Percentiles rank a stretch among this genome's conserved stretches.
These are phyloP conservation scores for Coptodon rendalli DNA, from an alignment of 2,113 vertebrate genomes.

Conservation along the genomic window DNA sequence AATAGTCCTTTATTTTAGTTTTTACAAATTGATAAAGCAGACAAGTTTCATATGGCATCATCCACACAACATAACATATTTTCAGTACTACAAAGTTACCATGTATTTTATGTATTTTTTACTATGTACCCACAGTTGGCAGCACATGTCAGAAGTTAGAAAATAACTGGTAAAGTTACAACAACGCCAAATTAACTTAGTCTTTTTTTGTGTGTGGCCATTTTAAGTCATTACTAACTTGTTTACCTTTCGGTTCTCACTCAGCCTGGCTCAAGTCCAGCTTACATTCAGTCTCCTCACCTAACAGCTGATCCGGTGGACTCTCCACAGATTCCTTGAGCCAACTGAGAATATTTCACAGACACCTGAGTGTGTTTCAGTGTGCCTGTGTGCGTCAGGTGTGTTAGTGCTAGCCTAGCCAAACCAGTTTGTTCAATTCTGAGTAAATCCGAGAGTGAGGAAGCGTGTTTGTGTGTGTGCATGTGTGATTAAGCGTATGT, in stretches of 20 bases:
- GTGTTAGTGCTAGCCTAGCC: constrained; percentile 10
- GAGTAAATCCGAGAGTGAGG: neutral
- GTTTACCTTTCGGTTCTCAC: neutral
- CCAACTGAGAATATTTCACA: constrained; percentile 43
- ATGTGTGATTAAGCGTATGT: constrained; percentile 14
- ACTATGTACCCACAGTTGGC: neutral
- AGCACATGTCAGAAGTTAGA: neutral
- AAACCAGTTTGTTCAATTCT: constrained; percentile 4
- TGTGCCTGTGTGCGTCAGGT: constrained; percentile 44
- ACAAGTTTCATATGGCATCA: neutral
- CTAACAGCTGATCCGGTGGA: constrained; percentile 56
- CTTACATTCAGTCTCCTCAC: constrained; percentile 10
- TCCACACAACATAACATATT: neutral
- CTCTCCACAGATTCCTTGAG: constrained; percentile 43
- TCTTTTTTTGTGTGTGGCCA: neutral
- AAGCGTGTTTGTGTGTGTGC: neutral
- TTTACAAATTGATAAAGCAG: neutral
- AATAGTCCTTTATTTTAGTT: neutral
- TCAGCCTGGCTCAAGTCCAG: constrained; percentile 41
- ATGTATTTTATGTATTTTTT: neutral
- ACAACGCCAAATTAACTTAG: neutral
- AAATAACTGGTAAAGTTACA: neutral
- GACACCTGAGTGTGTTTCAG: constrained; percentile 54
- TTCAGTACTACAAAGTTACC: neutral
- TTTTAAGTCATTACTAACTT: neutral